Conservation (phyloP, 2,888 invertebrate species). For the Tenthredo mesomela region DNA sequence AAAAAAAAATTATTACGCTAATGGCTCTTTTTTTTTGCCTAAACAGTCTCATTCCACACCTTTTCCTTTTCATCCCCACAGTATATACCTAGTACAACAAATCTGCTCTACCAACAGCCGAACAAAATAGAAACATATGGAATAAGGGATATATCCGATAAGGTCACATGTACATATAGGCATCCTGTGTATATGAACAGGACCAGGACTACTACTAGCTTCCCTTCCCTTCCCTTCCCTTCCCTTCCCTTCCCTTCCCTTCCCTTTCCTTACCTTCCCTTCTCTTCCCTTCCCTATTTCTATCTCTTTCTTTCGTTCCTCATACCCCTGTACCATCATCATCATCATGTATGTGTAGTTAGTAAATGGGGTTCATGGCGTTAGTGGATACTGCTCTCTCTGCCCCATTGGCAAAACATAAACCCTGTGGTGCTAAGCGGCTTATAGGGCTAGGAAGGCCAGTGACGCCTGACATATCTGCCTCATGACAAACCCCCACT, state of each 20-base stretch:
- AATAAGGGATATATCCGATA: slow-evolving; percentile 42
- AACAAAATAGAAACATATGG: slow-evolving; percentile 44
- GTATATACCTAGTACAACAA: neutral
- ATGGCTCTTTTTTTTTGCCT: neutral
- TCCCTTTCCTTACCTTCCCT: too few species aligned
- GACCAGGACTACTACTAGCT: neutral
- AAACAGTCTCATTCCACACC: neutral
- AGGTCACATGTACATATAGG: neutral
- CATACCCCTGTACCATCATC: neutral
- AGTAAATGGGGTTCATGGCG: slow-evolving; percentile 67
- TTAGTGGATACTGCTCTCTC: slow-evolving; percentile 67
- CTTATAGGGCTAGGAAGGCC: slow-evolving; percentile 75
- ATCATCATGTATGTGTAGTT: slow-evolving; percentile 27
- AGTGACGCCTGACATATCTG: slow-evolving; percentile 74
- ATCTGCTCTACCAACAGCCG: neutral
- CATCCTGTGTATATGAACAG: neutral
- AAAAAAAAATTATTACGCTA: too few species aligned
- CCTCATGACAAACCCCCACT: slow-evolving; percentile 35
- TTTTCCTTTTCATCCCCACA: neutral
- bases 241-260: neutral
- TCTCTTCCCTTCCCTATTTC: neutral
- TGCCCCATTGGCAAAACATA: slow-evolving; percentile 73
- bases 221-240: neutral
- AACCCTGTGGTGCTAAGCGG: slow-evolving; percentile 77
- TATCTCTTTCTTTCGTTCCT: neutral